phyloP scores from a whole-genome alignment of 2,888 invertebrate genomes.

The Sesamia inferens region DNA sequence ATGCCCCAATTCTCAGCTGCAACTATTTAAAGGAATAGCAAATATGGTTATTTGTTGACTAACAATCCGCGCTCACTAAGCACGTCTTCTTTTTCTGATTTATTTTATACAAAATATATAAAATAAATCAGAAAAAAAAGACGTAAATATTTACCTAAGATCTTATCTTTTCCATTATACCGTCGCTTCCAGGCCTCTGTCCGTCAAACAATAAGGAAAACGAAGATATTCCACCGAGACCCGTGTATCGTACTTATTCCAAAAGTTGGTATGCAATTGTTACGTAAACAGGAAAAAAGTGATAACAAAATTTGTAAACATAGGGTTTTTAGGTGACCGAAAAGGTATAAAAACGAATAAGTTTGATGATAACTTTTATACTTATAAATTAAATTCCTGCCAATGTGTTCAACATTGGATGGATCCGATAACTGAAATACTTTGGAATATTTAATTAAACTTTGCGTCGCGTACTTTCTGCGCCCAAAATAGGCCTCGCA shows the following conservation, averaged over 20 bases:
- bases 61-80: neutral
- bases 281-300: constrained; percentile 53
- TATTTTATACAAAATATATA: neutral
- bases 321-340: constrained; percentile 23
- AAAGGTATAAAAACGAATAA: constrained; percentile 27
- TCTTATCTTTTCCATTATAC: constrained; percentile 22
- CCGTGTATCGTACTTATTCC: constrained; percentile 24
- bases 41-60: neutral
- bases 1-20: neutral
- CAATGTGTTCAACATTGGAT: constrained; percentile 27
- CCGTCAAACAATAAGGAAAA: constrained; percentile 10
- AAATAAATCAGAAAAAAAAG: neutral
- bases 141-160: neutral
- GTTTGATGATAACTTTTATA: constrained; percentile 44
- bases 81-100: too few relatives aligned
- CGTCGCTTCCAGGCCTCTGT: constrained; percentile 2
- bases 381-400: constrained; percentile 50
- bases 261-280: constrained; percentile 50
- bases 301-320: constrained; percentile 44
- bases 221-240: constrained; percentile 36
- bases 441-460: constrained; percentile 52
- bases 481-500: constrained; percentile 15
- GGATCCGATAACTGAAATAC: constrained; percentile 36
- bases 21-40: too few relatives aligned
- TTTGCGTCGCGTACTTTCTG: constrained; percentile 17